Percentiles rank a stretch among this genome's conserved stretches.
phyloP scores from a whole-genome alignment of 2,113 vertebrate species.

The Erpornis zantholeuca region DNA sequence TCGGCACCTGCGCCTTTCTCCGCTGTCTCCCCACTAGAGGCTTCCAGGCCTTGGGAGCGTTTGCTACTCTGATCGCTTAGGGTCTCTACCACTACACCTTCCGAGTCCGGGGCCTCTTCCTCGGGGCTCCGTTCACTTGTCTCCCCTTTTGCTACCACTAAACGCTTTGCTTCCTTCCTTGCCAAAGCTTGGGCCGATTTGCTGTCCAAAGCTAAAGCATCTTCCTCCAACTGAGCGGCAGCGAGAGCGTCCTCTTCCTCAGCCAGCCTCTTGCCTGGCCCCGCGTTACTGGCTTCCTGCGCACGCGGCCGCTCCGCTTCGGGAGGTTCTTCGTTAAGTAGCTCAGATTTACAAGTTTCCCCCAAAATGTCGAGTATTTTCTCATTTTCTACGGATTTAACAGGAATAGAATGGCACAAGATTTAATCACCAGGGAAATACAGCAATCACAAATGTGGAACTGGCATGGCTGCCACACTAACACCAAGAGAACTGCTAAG shows the following conservation, averaged over 20 bases:
- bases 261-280: constrained; percentile 79
- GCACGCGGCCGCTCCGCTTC: constrained; percentile 82
- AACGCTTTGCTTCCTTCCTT: constrained; percentile 79
- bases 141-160: constrained; percentile 82
- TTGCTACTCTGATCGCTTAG: constrained; percentile 84
- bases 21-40: constrained; percentile 75
- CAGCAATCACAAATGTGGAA: constrained; percentile 95
- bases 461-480: constrained; percentile 90
- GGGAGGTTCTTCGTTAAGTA: constrained; percentile 88
- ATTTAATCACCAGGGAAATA: constrained; percentile 99
- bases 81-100: constrained; percentile 79
- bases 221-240: constrained; percentile 77
- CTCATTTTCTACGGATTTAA: constrained; percentile 99
- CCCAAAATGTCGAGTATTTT: constrained; percentile 96
- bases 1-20: constrained; percentile 80
- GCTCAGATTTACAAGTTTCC: constrained; percentile 98
- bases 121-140: constrained; percentile 75
- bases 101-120: constrained; percentile 82
- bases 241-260: constrained; percentile 89
- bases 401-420: constrained; percentile 99
- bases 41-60: constrained; percentile 77
- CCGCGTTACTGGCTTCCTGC: constrained; percentile 84
- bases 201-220: constrained; percentile 82
- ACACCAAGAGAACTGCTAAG: constrained; percentile 83
- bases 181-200: constrained; percentile 74